Base-by-base conservation (phyloP, 2,113 vertebrate species). In the Mustela nigripes region DNA sequence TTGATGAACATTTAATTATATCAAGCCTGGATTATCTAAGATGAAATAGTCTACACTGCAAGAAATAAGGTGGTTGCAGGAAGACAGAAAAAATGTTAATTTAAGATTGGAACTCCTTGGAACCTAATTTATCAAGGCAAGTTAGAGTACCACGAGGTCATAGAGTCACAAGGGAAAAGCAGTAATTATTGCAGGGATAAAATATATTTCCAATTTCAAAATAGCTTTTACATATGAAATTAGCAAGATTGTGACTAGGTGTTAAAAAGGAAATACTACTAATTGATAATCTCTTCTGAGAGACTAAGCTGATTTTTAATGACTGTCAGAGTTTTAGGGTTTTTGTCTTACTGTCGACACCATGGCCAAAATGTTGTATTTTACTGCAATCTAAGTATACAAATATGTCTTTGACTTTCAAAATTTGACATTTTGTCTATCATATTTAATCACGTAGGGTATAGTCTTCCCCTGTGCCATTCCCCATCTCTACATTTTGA, bases 1-100 rank as follows among this genome's bases (percentile, higher is more conserved):
- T 74, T 92, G 42, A 84, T 60, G 39, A 95, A 28, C 39, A 39
- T 91, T 86, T 48, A 39, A 56, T 91, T 94, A 82, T 88, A 79
- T 31, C 4, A 81, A 63, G 50, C 1, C 58, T 89, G 60, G 14
- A 4, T 10, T 67, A 78, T 58, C 18, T 79, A 24, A 42, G 6
- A 91, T 84, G 36, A 95, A 92, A 58, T 7, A 53, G 21, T n/a
- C 7, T 2, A 21, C 16, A 48, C 28, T 88, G 53, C 76, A 60
- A 95, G 48, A 82, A 92, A 81, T 84, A 94, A 56, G 14, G 11
- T 53, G 9, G 16, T 4, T 21, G 3, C 36, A 89, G 1, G 28
- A 63, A 26, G 28, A 53, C 11, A 94, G 39, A 93, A 39, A 91
- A 73, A 69, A 48, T 69, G 36, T 0, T 74, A 74, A 62, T 60